Evolutionary conservation across 2,113 vertebrate genomes (phyloP).

Genomic region (Cynoglossus semilaevis): DNA sequence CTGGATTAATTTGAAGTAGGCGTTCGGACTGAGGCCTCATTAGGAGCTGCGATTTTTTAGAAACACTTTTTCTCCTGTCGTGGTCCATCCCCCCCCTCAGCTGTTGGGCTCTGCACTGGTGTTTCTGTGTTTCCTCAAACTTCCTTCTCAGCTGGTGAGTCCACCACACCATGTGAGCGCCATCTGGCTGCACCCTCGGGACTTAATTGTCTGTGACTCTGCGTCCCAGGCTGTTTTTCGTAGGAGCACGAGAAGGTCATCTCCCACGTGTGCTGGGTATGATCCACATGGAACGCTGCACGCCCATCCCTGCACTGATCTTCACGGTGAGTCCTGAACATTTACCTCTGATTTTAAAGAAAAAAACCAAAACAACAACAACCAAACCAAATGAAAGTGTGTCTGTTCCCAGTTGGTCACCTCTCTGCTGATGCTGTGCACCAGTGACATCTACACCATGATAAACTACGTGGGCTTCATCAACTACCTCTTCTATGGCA

Average conservation of each 20-base stretch:
- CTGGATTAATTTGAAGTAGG: too few relatives aligned
- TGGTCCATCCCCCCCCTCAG: neutral
- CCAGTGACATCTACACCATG: constrained; percentile 84
- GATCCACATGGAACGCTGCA: constrained; percentile 81
- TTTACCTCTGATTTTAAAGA: neutral
- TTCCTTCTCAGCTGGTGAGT: constrained; percentile 1
- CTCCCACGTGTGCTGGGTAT: constrained; percentile 81
- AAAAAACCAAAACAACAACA: too few relatives aligned
- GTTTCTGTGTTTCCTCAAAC: constrained; percentile 14
- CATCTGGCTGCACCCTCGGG: constrained; percentile 44
- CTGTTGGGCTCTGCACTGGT: neutral
- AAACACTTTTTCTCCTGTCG: neutral
- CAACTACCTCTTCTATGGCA: constrained; percentile 84
- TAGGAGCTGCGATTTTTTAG: neutral
- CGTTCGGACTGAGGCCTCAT: too few relatives aligned
- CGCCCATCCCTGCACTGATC: constrained; percentile 80
- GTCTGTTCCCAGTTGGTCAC: constrained; percentile 69
- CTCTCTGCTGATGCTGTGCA: constrained; percentile 82
- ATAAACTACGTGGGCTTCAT: constrained; percentile 86
- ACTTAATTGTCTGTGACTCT: constrained; percentile 4
- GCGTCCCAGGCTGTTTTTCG: constrained; percentile 79
- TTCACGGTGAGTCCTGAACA: constrained; percentile 76
- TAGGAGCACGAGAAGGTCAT: constrained; percentile 79
- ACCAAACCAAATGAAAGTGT: too few relatives aligned
- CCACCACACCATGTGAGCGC: neutral